These are phyloP conservation scores for Phainopepla nitens DNA, from an alignment of 2,113 vertebrate species.

Conservation along the genomic window DNA sequence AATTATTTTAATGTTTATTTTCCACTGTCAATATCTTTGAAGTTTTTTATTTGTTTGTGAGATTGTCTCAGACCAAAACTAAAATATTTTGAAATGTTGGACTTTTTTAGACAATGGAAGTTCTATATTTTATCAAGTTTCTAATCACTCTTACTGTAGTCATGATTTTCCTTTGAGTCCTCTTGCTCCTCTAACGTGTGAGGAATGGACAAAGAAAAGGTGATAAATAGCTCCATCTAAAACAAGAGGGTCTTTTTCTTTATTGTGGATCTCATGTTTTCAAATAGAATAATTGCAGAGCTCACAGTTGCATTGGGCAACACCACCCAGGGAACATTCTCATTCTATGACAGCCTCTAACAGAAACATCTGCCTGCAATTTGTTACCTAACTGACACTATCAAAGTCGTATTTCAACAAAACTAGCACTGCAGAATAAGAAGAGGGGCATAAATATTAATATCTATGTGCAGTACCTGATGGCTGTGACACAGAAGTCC, in stretches of 20 bases:
- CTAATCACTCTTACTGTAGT: background rate
- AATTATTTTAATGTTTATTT: background rate
- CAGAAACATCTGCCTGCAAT: background rate
- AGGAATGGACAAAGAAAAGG: background rate
- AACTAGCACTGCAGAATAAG: background rate
- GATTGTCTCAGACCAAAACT: background rate
- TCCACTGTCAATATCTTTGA: background rate
- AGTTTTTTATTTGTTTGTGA: background rate
- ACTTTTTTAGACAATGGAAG: background rate
- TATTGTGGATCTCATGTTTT: background rate
- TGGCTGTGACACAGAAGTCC: background rate
- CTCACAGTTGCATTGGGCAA: background rate
- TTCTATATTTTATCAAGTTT: background rate
- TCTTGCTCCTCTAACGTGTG: background rate
- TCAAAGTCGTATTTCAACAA: background rate
- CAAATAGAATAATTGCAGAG: background rate
- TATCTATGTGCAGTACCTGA: background rate
- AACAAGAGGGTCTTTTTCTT: fast-evolving
- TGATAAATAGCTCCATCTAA: background rate
- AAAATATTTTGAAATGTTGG: background rate
- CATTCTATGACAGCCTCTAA: background rate
- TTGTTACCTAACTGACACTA: background rate
- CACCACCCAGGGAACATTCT: background rate
- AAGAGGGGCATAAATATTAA: background rate
- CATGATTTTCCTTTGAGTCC: background rate